Evolutionary conservation across 2,797 vertebrate genomes (phyloP), one percentile per base, ranked within the genome.

Genomic region (Microcaecilia unicolor): DNA sequence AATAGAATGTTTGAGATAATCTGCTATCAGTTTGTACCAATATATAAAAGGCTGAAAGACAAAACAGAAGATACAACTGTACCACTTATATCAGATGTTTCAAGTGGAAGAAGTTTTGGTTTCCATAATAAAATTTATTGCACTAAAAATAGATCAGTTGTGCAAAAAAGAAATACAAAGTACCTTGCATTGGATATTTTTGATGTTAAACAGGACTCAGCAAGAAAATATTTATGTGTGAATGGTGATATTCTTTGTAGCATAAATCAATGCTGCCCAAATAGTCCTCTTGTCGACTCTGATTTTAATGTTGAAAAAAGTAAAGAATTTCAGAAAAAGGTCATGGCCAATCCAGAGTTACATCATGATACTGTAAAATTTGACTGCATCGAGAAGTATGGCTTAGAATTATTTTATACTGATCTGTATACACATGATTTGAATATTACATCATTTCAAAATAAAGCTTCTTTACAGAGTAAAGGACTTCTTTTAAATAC

Each of bases 261-360:
- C n/a, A n/a, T n/a, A n/a, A n/a, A n/a, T n/a, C n/a, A n/a, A n/a
- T n/a, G n/a, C n/a, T n/a, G n/a, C n/a, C n/a, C n/a, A n/a, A n/a
- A n/a, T n/a, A n/a, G n/a, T n/a, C n/a, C n/a, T n/a, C n/a, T n/a
- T n/a, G n/a, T n/a, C n/a, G n/a, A n/a, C n/a, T n/a, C n/a, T n/a
- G n/a, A 36, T 21, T 28, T 15, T 21, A n/a, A 4, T 48, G 35
- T 31, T 11, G 50, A 40, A 44, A 48, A 40, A 54, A 43, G 18
- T 18, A 37, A 1, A 42, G 15, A 25, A 25, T 37, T 37, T 60
- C 10, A 26, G 35, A 24, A 7, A 26, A 36, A 24, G 4, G 34
- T 15, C 2, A 25, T 31, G 37, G 41, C 3, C 40, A 67, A 15
- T 29, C 17, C 16, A 49, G 37, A 6, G 22, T 15, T 35, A 2